Evolutionary conservation across 2,888 invertebrate species (phyloP).

Genomic region (Drosophila eohydei): DNA sequence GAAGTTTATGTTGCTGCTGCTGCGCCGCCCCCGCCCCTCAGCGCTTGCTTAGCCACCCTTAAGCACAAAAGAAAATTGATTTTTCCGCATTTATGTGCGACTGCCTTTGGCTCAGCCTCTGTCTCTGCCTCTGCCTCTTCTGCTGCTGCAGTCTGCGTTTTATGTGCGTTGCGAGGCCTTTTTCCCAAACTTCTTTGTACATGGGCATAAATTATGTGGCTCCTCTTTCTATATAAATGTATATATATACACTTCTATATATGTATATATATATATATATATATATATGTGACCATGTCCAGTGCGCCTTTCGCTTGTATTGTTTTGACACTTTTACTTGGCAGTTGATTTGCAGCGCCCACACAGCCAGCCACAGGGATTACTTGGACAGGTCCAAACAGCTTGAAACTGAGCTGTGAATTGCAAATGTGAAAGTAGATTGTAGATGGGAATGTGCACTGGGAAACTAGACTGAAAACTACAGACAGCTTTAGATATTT

Average conservation of each 20-base stretch:
- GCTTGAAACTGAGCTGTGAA: conserved; percentile 1
- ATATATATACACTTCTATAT: conserved; percentile 3
- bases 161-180: conserved; percentile 60
- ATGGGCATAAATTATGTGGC: conserved; percentile 73
- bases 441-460: no score
- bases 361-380: conserved; percentile 22
- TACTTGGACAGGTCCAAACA: conserved; percentile 20
- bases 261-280: conserved; percentile 1
- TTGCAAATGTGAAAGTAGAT: neutral
- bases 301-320: conserved; percentile 50
- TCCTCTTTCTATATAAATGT: conserved; percentile 17
- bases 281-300: conserved; percentile 9
- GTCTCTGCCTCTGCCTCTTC: neutral
- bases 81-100: conserved; percentile 68
- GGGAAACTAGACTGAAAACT: no score
- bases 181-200: conserved; percentile 44
- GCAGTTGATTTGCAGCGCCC: conserved; percentile 68
- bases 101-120: conserved; percentile 1
- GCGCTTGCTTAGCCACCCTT: conserved; percentile 41
- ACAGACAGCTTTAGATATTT: neutral
- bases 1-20: conserved; percentile 8
- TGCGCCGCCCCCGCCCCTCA: neutral
- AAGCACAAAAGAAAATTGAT: conserved; percentile 74
- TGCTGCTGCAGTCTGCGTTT: conserved; percentile 71
- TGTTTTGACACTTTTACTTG: conserved; percentile 76